These are phyloP conservation scores for Meandrina meandrites DNA, from an alignment of 92 coral and sea anemone genomes.

Conservation along the genomic window DNA sequence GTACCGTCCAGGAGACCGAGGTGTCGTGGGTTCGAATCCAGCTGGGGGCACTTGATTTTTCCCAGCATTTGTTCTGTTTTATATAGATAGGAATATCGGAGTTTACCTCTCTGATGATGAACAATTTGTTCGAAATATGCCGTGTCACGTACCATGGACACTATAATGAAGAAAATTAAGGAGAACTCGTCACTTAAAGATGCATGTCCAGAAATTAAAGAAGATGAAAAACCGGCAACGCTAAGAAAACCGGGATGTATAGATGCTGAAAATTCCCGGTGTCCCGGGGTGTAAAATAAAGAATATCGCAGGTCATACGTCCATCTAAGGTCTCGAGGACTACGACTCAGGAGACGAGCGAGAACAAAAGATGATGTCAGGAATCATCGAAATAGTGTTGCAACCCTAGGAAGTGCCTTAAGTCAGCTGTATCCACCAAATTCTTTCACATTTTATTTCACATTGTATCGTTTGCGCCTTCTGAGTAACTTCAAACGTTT, in stretches of 20 bases:
- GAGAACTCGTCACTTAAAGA: slow-evolving; percentile 26
- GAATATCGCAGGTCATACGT: slow-evolving; percentile 33
- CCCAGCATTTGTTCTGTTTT: no score
- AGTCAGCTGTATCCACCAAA: not conserved
- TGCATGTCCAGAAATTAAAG: not conserved
- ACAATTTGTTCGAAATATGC: slow-evolving; percentile 25
- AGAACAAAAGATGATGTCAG: slow-evolving; percentile 34
- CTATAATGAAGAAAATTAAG: slow-evolving; percentile 45
- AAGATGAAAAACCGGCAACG: no score
- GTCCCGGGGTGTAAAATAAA: slow-evolving; percentile 33
- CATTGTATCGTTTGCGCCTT: slow-evolving; percentile 6
- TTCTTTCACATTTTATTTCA: not conserved
- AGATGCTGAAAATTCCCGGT: slow-evolving; percentile 6
- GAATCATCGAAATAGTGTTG: slow-evolving; percentile 22
- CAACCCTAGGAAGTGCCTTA: not conserved
- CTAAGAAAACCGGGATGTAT: not conserved
- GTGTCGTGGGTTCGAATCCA: no score
- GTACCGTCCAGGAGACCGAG: no score
- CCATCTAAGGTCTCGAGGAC: slow-evolving; percentile 36
- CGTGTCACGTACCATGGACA: slow-evolving; percentile 35
- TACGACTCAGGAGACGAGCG: slow-evolving; percentile 43
- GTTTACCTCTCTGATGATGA: slow-evolving; percentile 46
- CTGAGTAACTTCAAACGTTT: not conserved
- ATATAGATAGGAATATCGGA: no score
- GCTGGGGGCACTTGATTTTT: no score